Evolutionary conservation across 1,140 invertebrate genomes (phyloP).

Genomic region (Diuraphis noxia): DNA sequence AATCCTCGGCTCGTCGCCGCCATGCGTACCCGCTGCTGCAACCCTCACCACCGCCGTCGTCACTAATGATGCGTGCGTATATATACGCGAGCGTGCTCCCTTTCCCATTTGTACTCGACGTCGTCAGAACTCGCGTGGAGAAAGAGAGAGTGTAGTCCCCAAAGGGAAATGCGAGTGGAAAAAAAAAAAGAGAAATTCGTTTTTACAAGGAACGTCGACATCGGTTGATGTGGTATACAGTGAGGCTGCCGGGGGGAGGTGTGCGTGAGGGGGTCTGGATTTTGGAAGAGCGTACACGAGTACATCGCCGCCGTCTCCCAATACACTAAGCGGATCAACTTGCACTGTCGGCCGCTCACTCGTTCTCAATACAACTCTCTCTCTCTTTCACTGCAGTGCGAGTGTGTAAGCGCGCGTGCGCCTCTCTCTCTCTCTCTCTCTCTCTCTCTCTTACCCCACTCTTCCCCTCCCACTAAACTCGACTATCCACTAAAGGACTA

Average conservation of each 20-base stretch:
- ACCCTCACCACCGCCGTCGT: background rate
- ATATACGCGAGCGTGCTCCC: background rate
- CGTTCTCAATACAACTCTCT: background rate
- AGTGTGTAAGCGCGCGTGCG: background rate
- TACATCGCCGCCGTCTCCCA: conserved; percentile 37
- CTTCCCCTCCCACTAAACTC: background rate
- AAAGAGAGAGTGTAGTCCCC: background rate
- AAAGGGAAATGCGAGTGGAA: background rate
- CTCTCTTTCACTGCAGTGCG: background rate
- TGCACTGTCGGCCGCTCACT: background rate
- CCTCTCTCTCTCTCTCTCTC: background rate
- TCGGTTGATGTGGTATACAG: conserved; percentile 8
- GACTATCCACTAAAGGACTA: background rate
- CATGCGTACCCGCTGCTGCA: background rate
- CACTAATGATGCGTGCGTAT: conserved; percentile 33
- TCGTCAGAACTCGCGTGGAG: background rate
- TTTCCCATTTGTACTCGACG: conserved; percentile 16
- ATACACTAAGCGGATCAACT: conserved; percentile 53
- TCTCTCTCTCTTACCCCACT: no score
- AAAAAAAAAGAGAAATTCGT: background rate
- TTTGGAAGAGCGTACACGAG: conserved; percentile 23
- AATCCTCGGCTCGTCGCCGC: background rate
- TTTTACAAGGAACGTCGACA: conserved; percentile 37
- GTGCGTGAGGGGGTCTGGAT: background rate
- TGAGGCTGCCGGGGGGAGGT: background rate